A percentile compares a stretch with the other conserved stretches of the same genome.
Conservation (phyloP, 2,113 vertebrate genomes). For the Origma solitaria region DNA sequence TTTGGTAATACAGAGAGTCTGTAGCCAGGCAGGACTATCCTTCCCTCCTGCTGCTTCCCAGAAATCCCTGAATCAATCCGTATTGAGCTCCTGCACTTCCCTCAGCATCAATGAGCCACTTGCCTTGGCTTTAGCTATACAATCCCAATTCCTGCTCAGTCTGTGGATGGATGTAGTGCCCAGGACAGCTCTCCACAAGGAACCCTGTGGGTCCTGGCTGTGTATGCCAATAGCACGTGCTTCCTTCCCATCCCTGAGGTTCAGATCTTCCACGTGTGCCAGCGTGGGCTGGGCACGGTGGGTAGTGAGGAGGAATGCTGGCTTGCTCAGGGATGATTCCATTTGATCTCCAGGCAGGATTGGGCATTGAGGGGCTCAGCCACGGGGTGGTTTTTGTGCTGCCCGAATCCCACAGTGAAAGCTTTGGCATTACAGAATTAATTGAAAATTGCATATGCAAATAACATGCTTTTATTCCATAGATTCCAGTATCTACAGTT, state of each 20-base stretch:
- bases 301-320: neutral
- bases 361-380: neutral
- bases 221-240: neutral
- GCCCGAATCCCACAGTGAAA: neutral
- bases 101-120: neutral
- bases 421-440: neutral
- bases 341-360: neutral
- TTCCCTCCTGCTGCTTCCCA: neutral
- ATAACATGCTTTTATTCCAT: neutral
- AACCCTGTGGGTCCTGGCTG: neutral
- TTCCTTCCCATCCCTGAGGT: neutral
- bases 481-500: neutral
- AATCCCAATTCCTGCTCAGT: neutral
- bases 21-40: neutral
- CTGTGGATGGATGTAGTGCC: fast-evolving
- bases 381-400: neutral
- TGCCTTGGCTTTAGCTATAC: neutral
- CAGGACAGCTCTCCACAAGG: neutral
- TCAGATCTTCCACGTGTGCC: neutral
- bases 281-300: neutral
- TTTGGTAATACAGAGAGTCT: neutral
- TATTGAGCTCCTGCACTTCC: neutral
- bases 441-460: slow-evolving; percentile 7
- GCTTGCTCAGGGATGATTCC: neutral
- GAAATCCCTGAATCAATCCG: neutral